phyloP scores from a whole-genome alignment of 35 echinoderm and acorn worm species.

The Anneissia japonica region DNA sequence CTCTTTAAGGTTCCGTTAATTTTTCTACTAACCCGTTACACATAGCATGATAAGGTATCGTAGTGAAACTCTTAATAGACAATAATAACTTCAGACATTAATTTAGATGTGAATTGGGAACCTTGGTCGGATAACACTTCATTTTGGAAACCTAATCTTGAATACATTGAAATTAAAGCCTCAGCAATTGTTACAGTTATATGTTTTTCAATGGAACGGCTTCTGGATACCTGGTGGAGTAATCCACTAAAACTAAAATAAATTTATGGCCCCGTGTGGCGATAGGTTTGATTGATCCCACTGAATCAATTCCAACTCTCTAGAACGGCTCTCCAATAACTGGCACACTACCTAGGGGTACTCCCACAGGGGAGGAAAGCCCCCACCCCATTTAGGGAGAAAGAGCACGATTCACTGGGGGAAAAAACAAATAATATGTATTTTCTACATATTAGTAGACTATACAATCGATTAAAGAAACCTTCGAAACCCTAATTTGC shows the following conservation, averaged over 20 bases:
- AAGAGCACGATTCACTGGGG: too few species aligned
- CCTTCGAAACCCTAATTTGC: too few species aligned
- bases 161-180: constrained; percentile 10
- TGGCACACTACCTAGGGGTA: constrained; percentile 13
- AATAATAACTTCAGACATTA: constrained; percentile 64
- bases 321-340: constrained; percentile 20
- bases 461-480: too few species aligned
- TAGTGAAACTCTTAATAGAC: constrained; percentile 48
- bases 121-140: constrained; percentile 48
- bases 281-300: constrained; percentile 26
- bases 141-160: constrained; percentile 25
- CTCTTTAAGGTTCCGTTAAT: too few species aligned
- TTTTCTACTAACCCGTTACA: constrained; percentile 56
- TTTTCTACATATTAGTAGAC: too few species aligned
- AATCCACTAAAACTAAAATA: constrained; percentile 37
- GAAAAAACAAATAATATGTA: too few species aligned
- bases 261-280: constrained; percentile 11
- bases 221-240: constrained; percentile 46
- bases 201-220: constrained; percentile 25
- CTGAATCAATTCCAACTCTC: constrained; percentile 30
- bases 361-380: neutral
- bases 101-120: constrained; percentile 41
- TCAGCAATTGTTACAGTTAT: constrained; percentile 28
- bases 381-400: too few species aligned
- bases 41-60: too few species aligned